Conservation (phyloP, 2,113 vertebrate species). For the human (Homo sapiens) region DNA sequence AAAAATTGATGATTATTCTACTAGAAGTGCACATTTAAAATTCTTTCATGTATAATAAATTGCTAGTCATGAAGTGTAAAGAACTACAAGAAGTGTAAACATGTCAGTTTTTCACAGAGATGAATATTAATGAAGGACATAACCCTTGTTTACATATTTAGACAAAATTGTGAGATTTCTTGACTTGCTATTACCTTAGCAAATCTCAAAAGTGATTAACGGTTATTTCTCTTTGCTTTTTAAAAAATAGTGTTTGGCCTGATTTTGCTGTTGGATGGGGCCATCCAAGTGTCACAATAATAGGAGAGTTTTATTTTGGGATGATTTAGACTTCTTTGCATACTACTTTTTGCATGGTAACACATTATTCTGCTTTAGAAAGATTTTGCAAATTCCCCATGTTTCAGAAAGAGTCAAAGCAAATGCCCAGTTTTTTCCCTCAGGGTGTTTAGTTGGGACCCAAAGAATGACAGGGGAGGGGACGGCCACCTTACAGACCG, state of each 20-base stretch:
- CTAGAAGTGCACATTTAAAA: not conserved
- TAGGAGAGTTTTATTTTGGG: not conserved
- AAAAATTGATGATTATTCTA: not conserved
- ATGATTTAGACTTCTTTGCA: not conserved
- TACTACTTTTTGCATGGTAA: not conserved
- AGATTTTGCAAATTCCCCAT: not conserved
- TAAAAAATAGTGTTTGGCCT: not conserved
- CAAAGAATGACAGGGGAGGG: not conserved
- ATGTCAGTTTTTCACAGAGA: not conserved
- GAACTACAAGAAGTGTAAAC: not conserved
- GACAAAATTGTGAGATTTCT: not conserved
- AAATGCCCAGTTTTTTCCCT: not conserved
- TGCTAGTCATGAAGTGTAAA: not conserved
- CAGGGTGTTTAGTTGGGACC: too few species aligned
- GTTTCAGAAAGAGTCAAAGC: not conserved
- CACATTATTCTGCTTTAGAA: not conserved
- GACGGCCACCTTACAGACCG: accelerated
- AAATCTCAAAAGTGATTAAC: not conserved
- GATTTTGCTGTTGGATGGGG: not conserved
- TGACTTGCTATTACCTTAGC: not conserved
- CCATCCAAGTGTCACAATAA: accelerated
- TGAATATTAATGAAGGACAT: not conserved
- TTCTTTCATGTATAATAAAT: not conserved
- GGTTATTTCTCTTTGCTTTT: not conserved
- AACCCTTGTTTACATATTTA: not conserved